Base-by-base conservation (phyloP, 2,113 vertebrate species). In the Empidonax traillii region DNA sequence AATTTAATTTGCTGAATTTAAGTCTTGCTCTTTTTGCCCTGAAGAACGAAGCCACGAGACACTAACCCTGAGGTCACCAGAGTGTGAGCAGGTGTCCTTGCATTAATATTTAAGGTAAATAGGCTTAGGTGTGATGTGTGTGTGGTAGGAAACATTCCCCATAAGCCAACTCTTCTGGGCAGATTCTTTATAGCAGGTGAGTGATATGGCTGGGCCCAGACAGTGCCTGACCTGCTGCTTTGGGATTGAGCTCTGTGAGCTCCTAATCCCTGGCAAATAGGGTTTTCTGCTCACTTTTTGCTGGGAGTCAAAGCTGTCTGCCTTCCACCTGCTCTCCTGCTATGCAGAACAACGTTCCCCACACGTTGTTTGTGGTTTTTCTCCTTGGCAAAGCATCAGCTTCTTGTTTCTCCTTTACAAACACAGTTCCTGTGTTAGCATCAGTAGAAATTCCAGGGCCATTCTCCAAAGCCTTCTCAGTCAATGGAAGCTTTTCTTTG, bases 31-130 rank as follows among this genome's bases (percentile, higher is more conserved):
- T 37, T 52, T 30, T 25, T 71, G 18, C 46, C 7, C 43, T 56
- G 73, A 51, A 51, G 52, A 75, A 10, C 24, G 24, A 31, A 71
- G 81, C 31, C 16, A 0, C 0, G 4, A 81, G n/a, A 16, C 4
- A 4, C 37, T 19, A 12, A 7, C 0, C 0, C 35, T 15, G 59
- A 51, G 87, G 85, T 75, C 21, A 35, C 12, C 0, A 0, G 35
- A 35, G 43, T 5, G 14, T 0, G 0, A 6, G 51, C 12, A 16
- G 46, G 51, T 47, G 39, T 59, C 19, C 35, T 46, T 65, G 30
- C 23, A 2, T 16, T 33, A 5, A 3, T 44, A 17, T 39, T 31
- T 24, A 10, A 27, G 35, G 39, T 55, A 14, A 69, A 20, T 4
- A 37, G 44, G 59, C 56, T 86, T 41, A 81, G 61, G 56, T 5